Conservation (phyloP, 2,113 vertebrate species). For the Notiomystis cincta region DNA sequence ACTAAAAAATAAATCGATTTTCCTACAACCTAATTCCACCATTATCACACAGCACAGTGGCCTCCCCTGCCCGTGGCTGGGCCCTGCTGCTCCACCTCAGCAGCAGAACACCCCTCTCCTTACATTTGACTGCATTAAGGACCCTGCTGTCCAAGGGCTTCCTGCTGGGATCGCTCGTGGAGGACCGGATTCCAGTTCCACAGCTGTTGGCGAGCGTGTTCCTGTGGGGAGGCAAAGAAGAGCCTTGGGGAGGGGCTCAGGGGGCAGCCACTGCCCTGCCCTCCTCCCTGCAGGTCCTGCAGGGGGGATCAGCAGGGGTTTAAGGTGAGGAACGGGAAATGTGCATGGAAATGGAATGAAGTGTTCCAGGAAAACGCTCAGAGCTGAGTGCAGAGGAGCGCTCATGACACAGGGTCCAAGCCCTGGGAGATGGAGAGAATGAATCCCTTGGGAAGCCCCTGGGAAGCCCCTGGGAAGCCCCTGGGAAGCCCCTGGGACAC, state of each 20-base stretch:
- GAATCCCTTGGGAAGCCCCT: too few relatives aligned
- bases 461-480: too few relatives aligned
- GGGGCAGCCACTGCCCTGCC: not conserved
- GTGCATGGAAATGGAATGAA: rapidly evolving
- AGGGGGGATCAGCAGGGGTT: rapidly evolving
- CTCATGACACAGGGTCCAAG: rapidly evolving
- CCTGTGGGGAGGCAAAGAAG: constrained; percentile 61
- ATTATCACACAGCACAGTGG: not conserved
- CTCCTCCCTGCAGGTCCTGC: not conserved
- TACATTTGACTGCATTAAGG: constrained; percentile 93
- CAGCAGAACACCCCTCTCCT: constrained; percentile 59
- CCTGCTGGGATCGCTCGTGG: constrained; percentile 91
- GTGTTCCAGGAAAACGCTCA: not conserved
- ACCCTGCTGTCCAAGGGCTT: constrained; percentile 95
- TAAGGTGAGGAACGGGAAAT: rapidly evolving
- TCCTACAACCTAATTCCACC: not conserved
- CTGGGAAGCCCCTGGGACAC: too few relatives aligned
- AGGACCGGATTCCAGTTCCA: constrained; percentile 93
- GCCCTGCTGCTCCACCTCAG: not conserved
- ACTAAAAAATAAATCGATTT: not conserved
- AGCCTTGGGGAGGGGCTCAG: not conserved
- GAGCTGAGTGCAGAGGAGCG: rapidly evolving
- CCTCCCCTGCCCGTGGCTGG: not conserved
- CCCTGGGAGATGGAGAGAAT: rapidly evolving
- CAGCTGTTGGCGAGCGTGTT: constrained; percentile 97